A percentile compares a stretch with the other conserved stretches of the same genome.
These are phyloP conservation scores for Xylocopa sonorina DNA, from an alignment of 1,140 invertebrate genomes.

Conservation along the genomic window DNA sequence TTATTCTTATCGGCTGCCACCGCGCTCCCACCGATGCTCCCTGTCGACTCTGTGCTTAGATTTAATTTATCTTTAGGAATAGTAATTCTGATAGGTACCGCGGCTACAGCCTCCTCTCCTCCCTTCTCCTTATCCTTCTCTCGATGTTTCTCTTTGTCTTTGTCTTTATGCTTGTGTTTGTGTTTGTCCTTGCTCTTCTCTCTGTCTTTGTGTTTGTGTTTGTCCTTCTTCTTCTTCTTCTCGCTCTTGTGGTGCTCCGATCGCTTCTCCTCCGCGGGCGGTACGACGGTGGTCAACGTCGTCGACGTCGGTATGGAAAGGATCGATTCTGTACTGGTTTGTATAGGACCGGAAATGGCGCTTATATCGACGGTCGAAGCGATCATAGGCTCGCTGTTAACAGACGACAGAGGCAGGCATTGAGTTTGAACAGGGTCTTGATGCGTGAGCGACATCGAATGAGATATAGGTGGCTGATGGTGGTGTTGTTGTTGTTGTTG, in stretches of 20 bases:
- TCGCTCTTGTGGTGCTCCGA: constrained; percentile 87
- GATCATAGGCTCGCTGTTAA: constrained; percentile 35
- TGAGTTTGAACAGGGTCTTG: constrained; percentile 39
- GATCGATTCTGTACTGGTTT: constrained; percentile 28
- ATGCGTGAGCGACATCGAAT: constrained; percentile 27
- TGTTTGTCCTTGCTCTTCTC: constrained; percentile 83
- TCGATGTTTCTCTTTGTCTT: constrained; percentile 83
- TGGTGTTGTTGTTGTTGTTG: constrained; percentile 9
- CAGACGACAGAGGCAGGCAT: constrained; percentile 21
- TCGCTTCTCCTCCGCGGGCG: constrained; percentile 81
- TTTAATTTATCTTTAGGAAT: constrained; percentile 86
- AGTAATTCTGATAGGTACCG: constrained; percentile 85
- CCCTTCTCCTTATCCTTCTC: constrained; percentile 75
- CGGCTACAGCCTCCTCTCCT: constrained; percentile 68
- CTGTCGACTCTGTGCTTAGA: constrained; percentile 66
- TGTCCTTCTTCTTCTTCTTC: constrained; percentile 85
- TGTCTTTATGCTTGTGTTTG: constrained; percentile 85
- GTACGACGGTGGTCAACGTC: constrained; percentile 23
- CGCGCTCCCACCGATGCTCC: neutral
- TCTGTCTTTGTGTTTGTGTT: constrained; percentile 86
- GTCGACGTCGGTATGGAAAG: constrained; percentile 53
- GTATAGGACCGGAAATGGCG: constrained; percentile 51
- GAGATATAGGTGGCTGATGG: constrained; percentile 38
- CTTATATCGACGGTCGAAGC: constrained; percentile 70
- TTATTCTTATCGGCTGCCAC: constrained; percentile 59